Evolutionary conservation across 2,113 vertebrate genomes (phyloP).

Genomic region (Pachyramphus minor): DNA sequence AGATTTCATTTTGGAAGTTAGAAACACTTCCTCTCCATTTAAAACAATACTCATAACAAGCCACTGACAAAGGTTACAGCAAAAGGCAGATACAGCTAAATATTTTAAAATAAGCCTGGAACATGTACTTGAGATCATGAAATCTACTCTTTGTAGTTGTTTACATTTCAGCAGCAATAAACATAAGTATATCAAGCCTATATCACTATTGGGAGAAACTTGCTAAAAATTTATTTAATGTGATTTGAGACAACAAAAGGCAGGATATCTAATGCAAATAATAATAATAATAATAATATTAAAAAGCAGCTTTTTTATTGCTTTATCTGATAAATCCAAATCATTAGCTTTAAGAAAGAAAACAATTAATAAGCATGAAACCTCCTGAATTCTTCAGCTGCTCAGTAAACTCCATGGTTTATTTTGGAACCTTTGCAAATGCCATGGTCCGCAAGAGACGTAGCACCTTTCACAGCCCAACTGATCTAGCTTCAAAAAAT

Average conservation of each 20-base stretch:
- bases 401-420: neutral
- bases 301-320: neutral
- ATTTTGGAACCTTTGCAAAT: neutral
- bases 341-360: neutral
- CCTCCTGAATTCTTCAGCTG: neutral
- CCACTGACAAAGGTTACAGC: neutral
- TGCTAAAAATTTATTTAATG: neutral
- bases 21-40: neutral
- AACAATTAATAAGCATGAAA: neutral
- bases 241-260: neutral
- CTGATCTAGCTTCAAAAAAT: neutral
- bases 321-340: neutral
- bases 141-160: neutral
- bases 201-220: neutral
- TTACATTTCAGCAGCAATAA: neutral
- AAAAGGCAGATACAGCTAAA: neutral
- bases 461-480: neutral
- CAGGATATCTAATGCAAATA: neutral
- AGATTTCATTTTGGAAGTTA: neutral
- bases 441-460: too few species aligned
- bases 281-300: neutral
- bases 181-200: neutral
- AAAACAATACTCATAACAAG: neutral
- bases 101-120: neutral
- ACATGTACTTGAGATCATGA: neutral